phyloP scores from a whole-genome alignment of 2,888 invertebrate genomes.

The Xestobium rufovillosum region DNA sequence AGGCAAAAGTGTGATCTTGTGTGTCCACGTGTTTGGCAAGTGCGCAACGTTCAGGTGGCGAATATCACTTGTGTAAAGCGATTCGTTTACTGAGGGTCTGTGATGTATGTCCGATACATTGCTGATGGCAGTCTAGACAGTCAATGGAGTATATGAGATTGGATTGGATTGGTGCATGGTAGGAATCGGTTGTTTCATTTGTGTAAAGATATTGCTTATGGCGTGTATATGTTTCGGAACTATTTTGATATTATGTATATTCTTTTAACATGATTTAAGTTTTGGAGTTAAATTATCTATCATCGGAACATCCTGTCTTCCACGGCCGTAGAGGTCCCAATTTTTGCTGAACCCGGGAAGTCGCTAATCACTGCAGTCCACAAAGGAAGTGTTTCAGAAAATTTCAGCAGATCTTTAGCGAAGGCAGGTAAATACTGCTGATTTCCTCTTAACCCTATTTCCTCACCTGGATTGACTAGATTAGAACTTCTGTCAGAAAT shows the following conservation, averaged over 20 bases:
- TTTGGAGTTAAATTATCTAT: conserved; percentile 13
- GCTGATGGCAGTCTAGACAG: too few species aligned
- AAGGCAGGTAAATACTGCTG: conserved; percentile 8
- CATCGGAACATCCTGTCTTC: conserved; percentile 17
- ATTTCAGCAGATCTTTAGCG: conserved; percentile 8
- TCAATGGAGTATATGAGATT: too few species aligned
- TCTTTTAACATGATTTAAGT: conserved; percentile 15
- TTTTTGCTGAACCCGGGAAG: conserved; percentile 7
- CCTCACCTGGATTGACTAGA: conserved; percentile 2
- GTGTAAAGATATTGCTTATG: too few species aligned
- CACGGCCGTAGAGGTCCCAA: conserved; percentile 13
- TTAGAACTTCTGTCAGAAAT: conserved; percentile 2
- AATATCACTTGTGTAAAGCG: too few species aligned
- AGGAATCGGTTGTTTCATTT: too few species aligned
- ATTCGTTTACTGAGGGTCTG: too few species aligned
- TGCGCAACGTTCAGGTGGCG: too few species aligned
- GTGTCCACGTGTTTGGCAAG: too few species aligned
- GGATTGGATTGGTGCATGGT: too few species aligned
- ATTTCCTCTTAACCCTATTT: conserved; percentile 10
- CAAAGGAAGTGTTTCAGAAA: conserved; percentile 13
- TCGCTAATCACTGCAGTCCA: conserved; percentile 15
- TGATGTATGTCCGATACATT: too few species aligned
- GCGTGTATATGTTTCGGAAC: too few species aligned
- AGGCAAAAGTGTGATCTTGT: too few species aligned
- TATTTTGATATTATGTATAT: conserved; percentile 14